Evolutionary conservation across 2,113 vertebrate species (phyloP).

Genomic region (Pycnonotus jocosus): DNA sequence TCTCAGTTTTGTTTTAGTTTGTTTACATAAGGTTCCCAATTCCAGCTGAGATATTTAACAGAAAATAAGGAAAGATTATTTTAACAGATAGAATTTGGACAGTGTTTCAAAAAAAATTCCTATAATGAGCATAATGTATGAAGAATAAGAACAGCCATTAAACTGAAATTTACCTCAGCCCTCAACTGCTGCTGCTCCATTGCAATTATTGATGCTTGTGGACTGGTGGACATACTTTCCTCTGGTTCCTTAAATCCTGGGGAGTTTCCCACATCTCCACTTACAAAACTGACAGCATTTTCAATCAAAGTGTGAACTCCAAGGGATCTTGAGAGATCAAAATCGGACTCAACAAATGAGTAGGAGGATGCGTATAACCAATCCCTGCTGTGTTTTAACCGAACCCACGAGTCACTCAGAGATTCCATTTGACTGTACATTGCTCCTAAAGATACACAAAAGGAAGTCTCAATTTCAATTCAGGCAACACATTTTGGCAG

Average conservation of each 20-base stretch:
- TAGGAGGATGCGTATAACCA: slow-evolving; percentile 77
- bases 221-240: slow-evolving; percentile 92
- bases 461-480: neutral
- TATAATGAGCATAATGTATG: neutral
- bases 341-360: slow-evolving; percentile 83
- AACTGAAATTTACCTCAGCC: slow-evolving; percentile 80
- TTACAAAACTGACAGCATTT: slow-evolving; percentile 92
- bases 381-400: slow-evolving; percentile 83
- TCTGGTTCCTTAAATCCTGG: slow-evolving; percentile 94
- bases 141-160: neutral
- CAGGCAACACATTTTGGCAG: neutral
- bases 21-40: neutral
- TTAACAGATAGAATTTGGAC: neutral
- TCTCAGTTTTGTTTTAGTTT: neutral
- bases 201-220: slow-evolving; percentile 87
- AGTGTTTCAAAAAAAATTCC: neutral
- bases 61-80: neutral
- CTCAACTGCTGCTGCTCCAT: slow-evolving; percentile 96
- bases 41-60: neutral
- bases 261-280: slow-evolving; percentile 86
- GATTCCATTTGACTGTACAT: slow-evolving; percentile 75
- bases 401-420: slow-evolving; percentile 87
- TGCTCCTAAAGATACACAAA: slow-evolving; percentile 61
- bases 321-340: slow-evolving; percentile 84
- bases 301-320: slow-evolving; percentile 90